Base-by-base conservation (phyloP, 2,113 vertebrate species). In the Hymenochirus boettgeri region DNA sequence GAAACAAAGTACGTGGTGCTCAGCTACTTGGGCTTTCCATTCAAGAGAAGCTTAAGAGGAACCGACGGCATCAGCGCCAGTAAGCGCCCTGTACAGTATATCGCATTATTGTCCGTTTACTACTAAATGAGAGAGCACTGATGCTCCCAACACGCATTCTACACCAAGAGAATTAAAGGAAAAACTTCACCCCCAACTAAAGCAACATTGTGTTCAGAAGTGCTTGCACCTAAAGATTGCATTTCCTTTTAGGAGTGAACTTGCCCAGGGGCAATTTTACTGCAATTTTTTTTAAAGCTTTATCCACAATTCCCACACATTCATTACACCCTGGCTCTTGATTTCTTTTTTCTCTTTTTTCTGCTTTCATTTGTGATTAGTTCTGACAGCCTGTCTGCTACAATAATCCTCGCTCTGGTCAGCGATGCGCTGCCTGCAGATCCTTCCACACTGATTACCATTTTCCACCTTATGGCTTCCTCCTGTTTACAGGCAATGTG, bases 1-100 rank as follows among this genome's bases (percentile, higher is more conserved):
- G 96, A 99, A 85, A 96, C 95, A 71, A 91, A 91, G 71, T 95
- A 91, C 11, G 85, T 95, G 24, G 86, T 99, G 74, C 93, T 98
- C 79, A 92, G 83, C 83, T 99, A 93, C 81, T 77, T 99, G 82
- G 88, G 92, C 70, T 81, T 92, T 55, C 73, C 13, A 79, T 87
- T 21, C 81, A 81, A 33, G 70, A 82, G 47, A 86, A 83, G 60
- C 72, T 76, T n/a, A n/a, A n/a, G 70, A 82, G 47, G 86, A 83
- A 60, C 72, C 77, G 2, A 79, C 61, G 45, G 46, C 73, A 27
- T 62, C 76, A 31, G 2, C 61, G 64, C 76, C 76, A 86, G 88
- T 90, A 82, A 71, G 3, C 61, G 65, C 78, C 74, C 85, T 84
- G 86, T 33, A 33, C 3, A 2, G 31, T n/a, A n/a, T n/a, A n/a